phyloP scores from a whole-genome alignment of 2,888 invertebrate species.

The Sesia bembeciformis region DNA sequence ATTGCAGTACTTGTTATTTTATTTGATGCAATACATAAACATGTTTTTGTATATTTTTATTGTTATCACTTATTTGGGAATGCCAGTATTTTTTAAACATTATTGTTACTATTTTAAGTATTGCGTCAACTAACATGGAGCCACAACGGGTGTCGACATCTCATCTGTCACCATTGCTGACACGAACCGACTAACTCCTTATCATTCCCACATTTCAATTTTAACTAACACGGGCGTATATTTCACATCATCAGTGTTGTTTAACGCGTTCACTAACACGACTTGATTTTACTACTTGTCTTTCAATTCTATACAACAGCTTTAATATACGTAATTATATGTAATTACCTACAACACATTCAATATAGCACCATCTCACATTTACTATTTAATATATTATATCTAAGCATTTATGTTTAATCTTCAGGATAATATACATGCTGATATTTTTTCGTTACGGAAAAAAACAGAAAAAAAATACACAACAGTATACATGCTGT shows the following conservation, averaged over 20 bases:
- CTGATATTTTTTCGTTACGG: too few species aligned
- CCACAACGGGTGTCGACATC: constrained; percentile 38
- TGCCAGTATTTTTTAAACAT: neutral
- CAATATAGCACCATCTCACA: too few species aligned
- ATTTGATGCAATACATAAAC: constrained; percentile 31
- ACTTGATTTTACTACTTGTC: constrained; percentile 52
- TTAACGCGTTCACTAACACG: constrained; percentile 51
- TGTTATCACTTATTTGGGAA: too few species aligned
- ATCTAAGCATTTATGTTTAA: too few species aligned
- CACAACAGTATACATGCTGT: too few species aligned
- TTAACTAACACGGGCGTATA: constrained; percentile 58
- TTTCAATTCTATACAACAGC: constrained; percentile 29
- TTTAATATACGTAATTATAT: neutral
- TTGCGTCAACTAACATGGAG: constrained; percentile 45
- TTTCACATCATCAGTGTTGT: constrained; percentile 26
- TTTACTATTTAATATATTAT: too few species aligned
- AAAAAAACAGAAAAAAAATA: too few species aligned
- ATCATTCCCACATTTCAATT: constrained; percentile 29
- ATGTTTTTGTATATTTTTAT: too few species aligned
- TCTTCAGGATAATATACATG: too few species aligned
- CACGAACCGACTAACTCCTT: constrained; percentile 38
- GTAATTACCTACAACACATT: neutral
- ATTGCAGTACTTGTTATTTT: constrained; percentile 9
- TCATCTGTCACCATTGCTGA: constrained; percentile 22
- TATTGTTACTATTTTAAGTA: constrained; percentile 17